Evolutionary conservation across 1,140 invertebrate species (phyloP).

Genomic region (Papilio polytes): DNA sequence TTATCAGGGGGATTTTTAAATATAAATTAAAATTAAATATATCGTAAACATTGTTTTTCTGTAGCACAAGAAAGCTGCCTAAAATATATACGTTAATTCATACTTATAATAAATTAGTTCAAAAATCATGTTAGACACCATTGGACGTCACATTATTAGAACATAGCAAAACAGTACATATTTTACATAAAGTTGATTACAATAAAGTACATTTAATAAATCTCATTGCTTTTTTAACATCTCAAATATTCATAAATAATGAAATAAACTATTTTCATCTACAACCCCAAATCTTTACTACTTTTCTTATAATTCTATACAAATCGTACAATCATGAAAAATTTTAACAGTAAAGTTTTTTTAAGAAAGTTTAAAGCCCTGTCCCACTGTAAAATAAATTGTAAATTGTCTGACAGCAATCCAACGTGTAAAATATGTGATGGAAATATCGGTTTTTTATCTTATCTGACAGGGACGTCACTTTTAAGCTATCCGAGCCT

Average conservation of each 20-base stretch:
- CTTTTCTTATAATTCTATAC: neutral
- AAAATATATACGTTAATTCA: neutral
- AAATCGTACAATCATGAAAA: neutral
- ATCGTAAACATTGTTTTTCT: neutral
- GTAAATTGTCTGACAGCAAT: too few relatives aligned
- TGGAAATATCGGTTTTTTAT: too few relatives aligned
- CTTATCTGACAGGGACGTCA: too few relatives aligned
- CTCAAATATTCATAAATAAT: neutral
- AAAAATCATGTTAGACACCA: constrained; percentile 2
- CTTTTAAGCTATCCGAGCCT: too few relatives aligned
- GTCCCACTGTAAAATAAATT: too few relatives aligned
- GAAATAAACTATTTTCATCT: neutral
- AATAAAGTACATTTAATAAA: neutral
- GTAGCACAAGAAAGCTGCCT: constrained; percentile 14
- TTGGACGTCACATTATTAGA: neutral
- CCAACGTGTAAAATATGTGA: too few relatives aligned
- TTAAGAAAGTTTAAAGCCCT: too few relatives aligned
- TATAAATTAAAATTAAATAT: neutral
- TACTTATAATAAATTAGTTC: constrained; percentile 9
- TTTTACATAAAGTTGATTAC: neutral
- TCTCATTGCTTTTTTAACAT: neutral
- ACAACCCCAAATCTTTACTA: neutral
- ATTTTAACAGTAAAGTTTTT: neutral
- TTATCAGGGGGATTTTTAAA: neutral
- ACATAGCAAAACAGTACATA: neutral